Evolutionary conservation across 2,888 invertebrate genomes (phyloP).

Genomic region (Calephelis perditalis): DNA sequence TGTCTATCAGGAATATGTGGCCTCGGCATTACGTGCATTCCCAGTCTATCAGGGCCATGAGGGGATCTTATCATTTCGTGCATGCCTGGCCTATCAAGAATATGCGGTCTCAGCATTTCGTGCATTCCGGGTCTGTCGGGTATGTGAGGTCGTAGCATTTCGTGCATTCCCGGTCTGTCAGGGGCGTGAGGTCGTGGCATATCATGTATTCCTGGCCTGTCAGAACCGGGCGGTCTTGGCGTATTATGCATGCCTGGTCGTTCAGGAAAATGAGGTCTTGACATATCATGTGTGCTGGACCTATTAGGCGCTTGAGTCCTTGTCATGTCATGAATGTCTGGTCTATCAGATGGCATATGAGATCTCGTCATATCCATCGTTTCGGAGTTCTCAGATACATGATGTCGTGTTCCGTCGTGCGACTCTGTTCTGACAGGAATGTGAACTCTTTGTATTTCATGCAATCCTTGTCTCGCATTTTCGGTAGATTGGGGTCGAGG

Average conservation of each 20-base stretch:
- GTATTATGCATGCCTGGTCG: conserved; percentile 21
- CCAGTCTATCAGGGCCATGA: conserved; percentile 16
- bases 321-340: conserved; percentile 15
- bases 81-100: conserved; percentile 15
- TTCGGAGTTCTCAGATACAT: conserved; percentile 17
- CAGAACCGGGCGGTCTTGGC: conserved; percentile 23
- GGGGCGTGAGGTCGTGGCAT: conserved; percentile 17
- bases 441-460: conserved; percentile 13
- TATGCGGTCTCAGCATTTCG: conserved; percentile 18
- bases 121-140: conserved; percentile 18
- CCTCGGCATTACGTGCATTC: conserved; percentile 24
- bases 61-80: conserved; percentile 19
- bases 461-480: neutral
- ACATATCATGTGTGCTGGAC: neutral
- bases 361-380: conserved; percentile 18
- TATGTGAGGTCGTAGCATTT: conserved; percentile 15
- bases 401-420: conserved; percentile 24
- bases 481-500: conserved; percentile 2
- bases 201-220: conserved; percentile 18
- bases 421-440: conserved; percentile 18
- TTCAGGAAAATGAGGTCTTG: conserved; percentile 14
- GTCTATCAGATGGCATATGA: conserved; percentile 9
- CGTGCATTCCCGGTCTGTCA: conserved; percentile 20
- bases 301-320: neutral
- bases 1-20: conserved; percentile 17